Percentiles rank a stretch among this genome's conserved stretches.
Evolutionary conservation across 2,113 vertebrate genomes (phyloP).

Genomic region (Motacilla tschutschensis): DNA sequence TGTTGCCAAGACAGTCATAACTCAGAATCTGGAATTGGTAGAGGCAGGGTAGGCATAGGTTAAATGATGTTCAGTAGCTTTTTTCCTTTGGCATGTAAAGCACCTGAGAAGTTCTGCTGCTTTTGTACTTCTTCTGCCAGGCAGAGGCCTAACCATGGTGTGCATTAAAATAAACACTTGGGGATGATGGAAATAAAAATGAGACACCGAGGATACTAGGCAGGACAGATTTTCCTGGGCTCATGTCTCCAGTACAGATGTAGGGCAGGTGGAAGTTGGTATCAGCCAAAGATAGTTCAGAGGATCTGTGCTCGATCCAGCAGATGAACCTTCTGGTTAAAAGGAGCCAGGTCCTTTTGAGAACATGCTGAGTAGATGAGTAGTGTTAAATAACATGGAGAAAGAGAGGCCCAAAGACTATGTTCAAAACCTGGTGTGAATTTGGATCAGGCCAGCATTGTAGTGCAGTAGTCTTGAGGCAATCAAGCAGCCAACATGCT

Average conservation of each 20-base stretch:
- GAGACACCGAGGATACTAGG: not conserved
- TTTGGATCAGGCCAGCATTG: not conserved
- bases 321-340: not conserved
- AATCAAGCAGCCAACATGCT: not conserved
- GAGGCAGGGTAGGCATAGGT: not conserved
- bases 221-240: not conserved
- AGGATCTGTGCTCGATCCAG: not conserved
- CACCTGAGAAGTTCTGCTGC: not conserved
- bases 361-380: accelerated
- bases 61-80: not conserved
- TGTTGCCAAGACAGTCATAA: not conserved
- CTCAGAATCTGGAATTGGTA: not conserved
- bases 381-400: not conserved
- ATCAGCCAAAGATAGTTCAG: not conserved
- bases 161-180: accelerated
- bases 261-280: not conserved
- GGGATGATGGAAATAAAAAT: not conserved
- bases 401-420: not conserved
- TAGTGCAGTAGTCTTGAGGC: not conserved
- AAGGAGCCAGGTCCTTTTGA: not conserved
- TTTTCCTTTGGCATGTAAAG: not conserved
- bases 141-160: not conserved
- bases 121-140: not conserved
- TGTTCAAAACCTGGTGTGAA: not conserved
- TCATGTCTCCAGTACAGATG: not conserved